Percentiles rank a stretch among this genome's conserved stretches.
Evolutionary conservation across 2,888 invertebrate species (phyloP).

Genomic region (Melieria crassipennis): DNA sequence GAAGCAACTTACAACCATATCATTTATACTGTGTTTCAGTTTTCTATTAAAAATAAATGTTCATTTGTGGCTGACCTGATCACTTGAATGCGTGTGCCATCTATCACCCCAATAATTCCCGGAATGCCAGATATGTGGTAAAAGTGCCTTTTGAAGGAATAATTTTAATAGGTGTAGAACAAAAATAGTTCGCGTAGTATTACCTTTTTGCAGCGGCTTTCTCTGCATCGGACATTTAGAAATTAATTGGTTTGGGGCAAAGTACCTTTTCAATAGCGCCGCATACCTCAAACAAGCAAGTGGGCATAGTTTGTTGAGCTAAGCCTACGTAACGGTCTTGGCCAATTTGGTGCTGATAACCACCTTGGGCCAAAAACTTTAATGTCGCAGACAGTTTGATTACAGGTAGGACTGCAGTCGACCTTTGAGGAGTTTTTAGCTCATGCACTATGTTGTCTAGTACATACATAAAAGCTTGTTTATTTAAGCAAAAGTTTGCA

Average conservation of each 20-base stretch:
- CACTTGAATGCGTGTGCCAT: no score
- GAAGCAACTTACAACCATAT: no score
- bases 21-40: no score
- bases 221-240: conserved; percentile 12
- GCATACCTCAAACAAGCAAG: conserved; percentile 3
- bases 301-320: conserved; percentile 2
- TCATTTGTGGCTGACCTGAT: no score
- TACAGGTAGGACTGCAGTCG: not conserved
- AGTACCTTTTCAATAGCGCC: not conserved
- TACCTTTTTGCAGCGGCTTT: conserved; percentile 2
- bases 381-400: not conserved
- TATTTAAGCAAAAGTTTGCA: no score
- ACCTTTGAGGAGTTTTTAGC: not conserved
- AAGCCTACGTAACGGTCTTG: not conserved
- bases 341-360: conserved; percentile 7
- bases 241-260: conserved; percentile 21
- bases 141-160: no score
- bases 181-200: no score
- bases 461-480: no score
- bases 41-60: no score
- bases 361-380: conserved; percentile 3
- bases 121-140: no score
- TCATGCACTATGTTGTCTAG: not conserved
- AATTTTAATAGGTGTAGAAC: no score
- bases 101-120: no score